These are phyloP conservation scores for Chelonia mydas DNA, from an alignment of 2,797 vertebrate genomes.

Conservation along the genomic window DNA sequence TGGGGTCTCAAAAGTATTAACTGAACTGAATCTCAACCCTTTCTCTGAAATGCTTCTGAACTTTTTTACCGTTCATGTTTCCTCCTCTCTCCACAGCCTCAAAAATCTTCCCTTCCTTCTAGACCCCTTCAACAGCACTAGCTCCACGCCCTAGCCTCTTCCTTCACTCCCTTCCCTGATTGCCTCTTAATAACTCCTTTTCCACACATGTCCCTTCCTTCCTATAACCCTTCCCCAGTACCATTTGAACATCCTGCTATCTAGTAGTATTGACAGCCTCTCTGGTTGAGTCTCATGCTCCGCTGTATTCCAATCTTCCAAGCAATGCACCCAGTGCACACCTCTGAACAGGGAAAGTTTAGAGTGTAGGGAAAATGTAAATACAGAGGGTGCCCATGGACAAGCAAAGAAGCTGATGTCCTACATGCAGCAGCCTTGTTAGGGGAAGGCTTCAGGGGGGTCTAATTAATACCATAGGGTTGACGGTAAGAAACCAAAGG, in stretches of 20 bases:
- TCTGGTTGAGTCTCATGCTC: not conserved
- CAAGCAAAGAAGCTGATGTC: not conserved
- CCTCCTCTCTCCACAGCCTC: not conserved
- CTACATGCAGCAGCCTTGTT: not conserved
- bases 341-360: not conserved
- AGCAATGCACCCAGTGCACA: not conserved
- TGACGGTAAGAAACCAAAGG: not conserved
- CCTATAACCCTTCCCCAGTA: not conserved
- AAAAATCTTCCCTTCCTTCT: not conserved
- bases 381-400: not conserved
- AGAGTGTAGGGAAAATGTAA: not conserved
- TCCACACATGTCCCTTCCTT: not conserved
- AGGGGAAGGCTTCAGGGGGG: not conserved
- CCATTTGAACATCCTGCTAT: not conserved
- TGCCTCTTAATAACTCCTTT: not conserved
- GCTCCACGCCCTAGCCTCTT: slow-evolving; percentile 1
- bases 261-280: not conserved
- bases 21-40: not conserved
- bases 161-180: not conserved
- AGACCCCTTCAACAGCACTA: not conserved
- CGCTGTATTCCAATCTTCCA: not conserved
- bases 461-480: not conserved
- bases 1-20: slow-evolving; percentile 28
- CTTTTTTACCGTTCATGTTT: not conserved
- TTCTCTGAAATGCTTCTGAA: not conserved